These are phyloP conservation scores for Calliphora vomitoria DNA, from an alignment of 2,888 invertebrate genomes.

Conservation along the genomic window DNA sequence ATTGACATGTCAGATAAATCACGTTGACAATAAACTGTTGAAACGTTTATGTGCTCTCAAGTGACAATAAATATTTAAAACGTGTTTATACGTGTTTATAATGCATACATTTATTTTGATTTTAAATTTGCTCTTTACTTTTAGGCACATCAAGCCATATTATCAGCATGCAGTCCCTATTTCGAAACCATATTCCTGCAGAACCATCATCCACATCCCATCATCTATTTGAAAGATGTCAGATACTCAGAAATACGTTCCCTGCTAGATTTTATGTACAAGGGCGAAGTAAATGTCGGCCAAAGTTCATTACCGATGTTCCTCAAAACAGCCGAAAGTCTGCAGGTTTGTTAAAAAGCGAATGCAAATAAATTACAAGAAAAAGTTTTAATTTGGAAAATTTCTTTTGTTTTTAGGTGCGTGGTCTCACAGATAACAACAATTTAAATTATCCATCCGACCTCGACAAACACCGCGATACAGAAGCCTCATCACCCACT, in stretches of 20 bases:
- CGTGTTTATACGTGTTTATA: conserved; percentile 25
- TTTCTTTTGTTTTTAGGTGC: conserved; percentile 83
- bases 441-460: conserved; percentile 85
- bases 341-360: conserved; percentile 87
- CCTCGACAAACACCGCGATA: conserved; percentile 84
- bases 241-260: conserved; percentile 95
- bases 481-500: conserved; percentile 83
- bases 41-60: conserved; percentile 44
- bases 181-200: conserved; percentile 96
- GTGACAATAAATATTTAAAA: conserved; percentile 23
- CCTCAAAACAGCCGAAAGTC: conserved; percentile 95
- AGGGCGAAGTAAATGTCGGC: conserved; percentile 95
- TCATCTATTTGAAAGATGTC: conserved; percentile 96
- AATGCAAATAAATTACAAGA: background rate
- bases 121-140: conserved; percentile 21
- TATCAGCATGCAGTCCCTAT: conserved; percentile 97
- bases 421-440: conserved; percentile 95
- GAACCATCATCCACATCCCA: conserved; percentile 95
- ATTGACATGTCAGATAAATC: conserved; percentile 66
- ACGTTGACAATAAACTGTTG: conserved; percentile 52
- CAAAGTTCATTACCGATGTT: conserved; percentile 96
- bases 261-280: conserved; percentile 96
- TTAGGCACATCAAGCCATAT: conserved; percentile 95
- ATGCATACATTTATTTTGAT: no score
- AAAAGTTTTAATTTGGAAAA: background rate